A percentile compares a stretch with the other conserved stretches of the same genome.
phyloP scores from a whole-genome alignment of 2,888 invertebrate genomes.

The Falcaria lacertinaria region DNA sequence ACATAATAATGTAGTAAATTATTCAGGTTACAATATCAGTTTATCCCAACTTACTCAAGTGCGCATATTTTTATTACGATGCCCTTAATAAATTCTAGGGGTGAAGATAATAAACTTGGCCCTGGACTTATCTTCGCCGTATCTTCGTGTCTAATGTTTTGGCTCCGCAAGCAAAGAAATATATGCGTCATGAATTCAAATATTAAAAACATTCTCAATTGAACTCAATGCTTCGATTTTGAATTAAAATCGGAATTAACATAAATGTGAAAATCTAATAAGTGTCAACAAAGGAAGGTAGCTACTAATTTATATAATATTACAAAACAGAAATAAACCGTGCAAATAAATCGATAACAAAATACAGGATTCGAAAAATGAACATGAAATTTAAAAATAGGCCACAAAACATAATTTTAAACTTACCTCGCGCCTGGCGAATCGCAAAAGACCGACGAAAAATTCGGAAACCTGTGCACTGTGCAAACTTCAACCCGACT shows the following conservation, averaged over 20 bases:
- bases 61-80: not conserved
- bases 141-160: not conserved
- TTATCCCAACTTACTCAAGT: not conserved
- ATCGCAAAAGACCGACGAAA: conserved; percentile 40
- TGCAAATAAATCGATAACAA: no score
- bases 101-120: not conserved
- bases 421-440: conserved; percentile 56
- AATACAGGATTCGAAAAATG: no score
- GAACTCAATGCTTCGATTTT: not conserved
- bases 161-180: not conserved
- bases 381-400: no score
- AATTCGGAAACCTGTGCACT: conserved; percentile 47
- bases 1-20: no score
- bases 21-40: no score
- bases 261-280: no score
- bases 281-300: no score
- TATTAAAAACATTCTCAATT: not conserved
- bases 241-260: no score
- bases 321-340: no score
- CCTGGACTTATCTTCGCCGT: not conserved
- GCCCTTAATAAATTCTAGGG: not conserved
- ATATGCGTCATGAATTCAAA: not conserved
- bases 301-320: no score
- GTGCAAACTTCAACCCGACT: conserved; percentile 40
- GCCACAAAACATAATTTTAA: conserved; percentile 23